phyloP scores from a whole-genome alignment of 1,140 invertebrate genomes.

The Drosophila arizonae region DNA sequence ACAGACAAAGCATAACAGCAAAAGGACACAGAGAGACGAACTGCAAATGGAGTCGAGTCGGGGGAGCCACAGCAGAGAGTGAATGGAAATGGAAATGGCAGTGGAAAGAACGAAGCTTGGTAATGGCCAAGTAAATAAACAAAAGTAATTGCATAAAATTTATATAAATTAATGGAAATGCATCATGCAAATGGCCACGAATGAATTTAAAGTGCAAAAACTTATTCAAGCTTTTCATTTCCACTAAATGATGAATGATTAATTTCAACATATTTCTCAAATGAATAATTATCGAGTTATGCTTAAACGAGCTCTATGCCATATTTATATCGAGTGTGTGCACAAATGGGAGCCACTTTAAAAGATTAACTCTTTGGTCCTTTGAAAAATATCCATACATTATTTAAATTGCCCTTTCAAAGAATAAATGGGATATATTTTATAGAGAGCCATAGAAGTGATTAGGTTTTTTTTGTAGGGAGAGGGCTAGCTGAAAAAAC shows the following conservation, averaged over 20 bases:
- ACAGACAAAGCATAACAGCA: conserved; percentile 9
- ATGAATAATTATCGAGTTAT: background rate
- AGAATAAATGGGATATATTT: background rate
- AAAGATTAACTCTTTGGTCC: too few relatives aligned
- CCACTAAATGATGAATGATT: conserved; percentile 12
- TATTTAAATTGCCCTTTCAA: background rate
- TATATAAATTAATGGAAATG: conserved; percentile 80
- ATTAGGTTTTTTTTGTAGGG: too few relatives aligned
- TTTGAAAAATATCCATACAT: too few relatives aligned
- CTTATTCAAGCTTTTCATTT: conserved; percentile 44
- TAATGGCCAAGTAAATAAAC: conserved; percentile 75
- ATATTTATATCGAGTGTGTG: too few relatives aligned
- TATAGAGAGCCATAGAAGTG: too few relatives aligned
- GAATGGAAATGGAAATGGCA: background rate
- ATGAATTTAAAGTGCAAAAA: conserved; percentile 70
- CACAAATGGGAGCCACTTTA: too few relatives aligned
- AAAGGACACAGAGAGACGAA: too few relatives aligned
- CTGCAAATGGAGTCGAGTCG: conserved; percentile 7
- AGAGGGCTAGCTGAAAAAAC: too few relatives aligned
- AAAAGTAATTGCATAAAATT: conserved; percentile 80
- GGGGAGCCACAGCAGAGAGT: conserved; percentile 17
- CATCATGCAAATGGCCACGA: conserved; percentile 65
- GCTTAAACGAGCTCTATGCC: too few relatives aligned
- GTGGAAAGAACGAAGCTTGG: conserved; percentile 7
- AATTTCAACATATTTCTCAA: background rate